Evolutionary conservation across 2,888 invertebrate genomes (phyloP), one percentile per base, ranked within the genome.

Genomic region (Drosophila koepferae): DNA sequence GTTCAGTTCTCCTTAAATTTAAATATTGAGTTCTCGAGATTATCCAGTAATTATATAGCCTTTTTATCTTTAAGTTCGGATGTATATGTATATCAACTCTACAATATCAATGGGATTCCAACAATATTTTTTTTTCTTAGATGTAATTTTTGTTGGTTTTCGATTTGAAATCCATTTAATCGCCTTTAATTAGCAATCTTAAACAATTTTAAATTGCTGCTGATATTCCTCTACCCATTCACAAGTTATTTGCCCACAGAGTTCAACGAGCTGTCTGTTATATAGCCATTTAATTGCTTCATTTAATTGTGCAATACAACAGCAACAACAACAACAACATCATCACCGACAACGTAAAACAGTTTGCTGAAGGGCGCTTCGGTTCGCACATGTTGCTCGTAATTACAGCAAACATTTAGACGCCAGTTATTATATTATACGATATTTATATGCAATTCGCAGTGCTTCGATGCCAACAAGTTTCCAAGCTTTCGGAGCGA

Each of bases 401-500:
- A 86, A 84, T 84, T 81, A 81, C 66, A 56, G 65, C 59, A 68
- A 74, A 74, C 87, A 79, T 81, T 83, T 86, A 81, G 89, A 85
- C 84, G 84, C 81, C 87, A 77, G 77, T 79, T 72, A 83, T 83
- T 55, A 55, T 23, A 55, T 41, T 83, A 89, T 77, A 63, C 61
- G 73, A 75, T 79, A 85, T 72, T 74, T 75, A 80, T 71, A 86
- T 75, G 80, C 77, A 69, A 76, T 81, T 20, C 61, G 60, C 63
- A 59, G 61, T 63, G 54, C 51, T 70, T 64, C 60, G 63, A 63
- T 64, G 73, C 62, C 59, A 72, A 49, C 63, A 28, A 63, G 71
- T 54, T 72, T 34, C 6, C 73, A 36, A 62, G 63, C 55, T 67
- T 20, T 23, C 38, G 6, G 9, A 53, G 23, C 10, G 23, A 28